Conservation (phyloP, 1,140 invertebrate genomes). For the Drosophila lowei region DNA sequence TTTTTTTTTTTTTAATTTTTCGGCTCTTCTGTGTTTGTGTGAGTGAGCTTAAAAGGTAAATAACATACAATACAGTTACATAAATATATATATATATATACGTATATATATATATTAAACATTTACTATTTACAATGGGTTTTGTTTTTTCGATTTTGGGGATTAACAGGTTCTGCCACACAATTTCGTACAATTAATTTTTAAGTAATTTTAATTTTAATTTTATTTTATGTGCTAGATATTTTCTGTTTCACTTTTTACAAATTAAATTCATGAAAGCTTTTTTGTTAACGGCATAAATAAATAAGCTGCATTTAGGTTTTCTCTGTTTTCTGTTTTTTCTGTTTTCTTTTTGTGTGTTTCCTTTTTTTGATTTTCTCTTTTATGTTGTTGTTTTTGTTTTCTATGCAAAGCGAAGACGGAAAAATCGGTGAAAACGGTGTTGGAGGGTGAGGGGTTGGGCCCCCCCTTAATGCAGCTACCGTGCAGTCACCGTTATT, state of each 20-base stretch:
- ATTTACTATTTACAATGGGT: slow-evolving; percentile 70
- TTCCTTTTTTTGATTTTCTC: slow-evolving; percentile 28
- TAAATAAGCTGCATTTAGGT: slow-evolving; percentile 50
- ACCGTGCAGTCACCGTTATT: slow-evolving; percentile 56
- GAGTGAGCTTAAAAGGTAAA: slow-evolving; percentile 68
- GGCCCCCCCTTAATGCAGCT: slow-evolving; percentile 64
- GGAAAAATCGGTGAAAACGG: slow-evolving; percentile 71
- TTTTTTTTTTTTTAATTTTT: slow-evolving; percentile 23
- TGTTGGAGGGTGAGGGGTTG: slow-evolving; percentile 38
- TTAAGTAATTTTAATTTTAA: slow-evolving; percentile 24
- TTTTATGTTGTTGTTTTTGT: slow-evolving; percentile 22
- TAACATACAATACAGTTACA: slow-evolving; percentile 75
- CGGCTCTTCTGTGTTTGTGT: slow-evolving; percentile 19
- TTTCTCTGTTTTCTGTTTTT: slow-evolving; percentile 14
- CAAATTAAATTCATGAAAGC: slow-evolving; percentile 80
- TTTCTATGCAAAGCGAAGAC: slow-evolving; percentile 68
- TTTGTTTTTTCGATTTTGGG: not conserved
- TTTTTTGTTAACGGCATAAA: slow-evolving; percentile 72
- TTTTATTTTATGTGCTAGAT: slow-evolving; percentile 41
- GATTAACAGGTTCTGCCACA: slow-evolving; percentile 17
- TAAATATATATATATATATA: slow-evolving; percentile 57
- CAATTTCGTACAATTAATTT: slow-evolving; percentile 7
- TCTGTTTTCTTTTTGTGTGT: slow-evolving; percentile 9
- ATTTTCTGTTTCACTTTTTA: slow-evolving; percentile 46
- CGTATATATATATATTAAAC: slow-evolving; percentile 58